phyloP scores from a whole-genome alignment of 2,797 vertebrate species.

The Gastrophryne carolinensis region DNA sequence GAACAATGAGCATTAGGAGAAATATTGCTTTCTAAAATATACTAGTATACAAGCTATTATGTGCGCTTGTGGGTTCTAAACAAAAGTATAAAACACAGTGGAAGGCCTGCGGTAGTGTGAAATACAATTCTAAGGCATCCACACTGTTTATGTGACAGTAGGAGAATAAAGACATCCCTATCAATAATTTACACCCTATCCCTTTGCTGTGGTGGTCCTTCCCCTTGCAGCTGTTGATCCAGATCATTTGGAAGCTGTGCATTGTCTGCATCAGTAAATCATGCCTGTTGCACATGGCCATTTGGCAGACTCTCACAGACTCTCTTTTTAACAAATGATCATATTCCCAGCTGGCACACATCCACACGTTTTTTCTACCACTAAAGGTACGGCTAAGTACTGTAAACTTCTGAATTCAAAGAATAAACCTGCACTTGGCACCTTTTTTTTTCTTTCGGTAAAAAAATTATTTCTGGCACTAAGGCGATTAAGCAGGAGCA shows the following conservation, averaged over 20 bases:
- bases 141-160: conserved; percentile 20
- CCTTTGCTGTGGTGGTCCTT: conserved; percentile 19
- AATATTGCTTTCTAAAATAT: conserved; percentile 23
- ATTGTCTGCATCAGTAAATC: conserved; percentile 30
- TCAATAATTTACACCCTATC: conserved; percentile 31
- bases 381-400: neutral
- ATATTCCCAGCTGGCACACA: neutral
- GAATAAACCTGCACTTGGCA: neutral
- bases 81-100: conserved; percentile 6
- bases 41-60: conserved; percentile 20
- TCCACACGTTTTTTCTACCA: neutral
- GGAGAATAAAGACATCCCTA: conserved; percentile 14
- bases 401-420: neutral
- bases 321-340: conserved; percentile 6
- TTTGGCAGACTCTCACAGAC: conserved; percentile 4
- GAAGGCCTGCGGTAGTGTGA: neutral
- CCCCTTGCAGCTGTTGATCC: conserved; percentile 29
- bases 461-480: neutral
- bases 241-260: conserved; percentile 13
- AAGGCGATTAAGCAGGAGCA: neutral
- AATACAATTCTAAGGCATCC: conserved; percentile 12
- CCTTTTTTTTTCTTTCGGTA: neutral
- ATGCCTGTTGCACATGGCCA: conserved; percentile 4
- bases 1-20: conserved; percentile 22
- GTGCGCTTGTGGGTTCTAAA: conserved; percentile 3